Evolutionary conservation across 2,888 invertebrate species (phyloP).

Genomic region (Agrochola lota): DNA sequence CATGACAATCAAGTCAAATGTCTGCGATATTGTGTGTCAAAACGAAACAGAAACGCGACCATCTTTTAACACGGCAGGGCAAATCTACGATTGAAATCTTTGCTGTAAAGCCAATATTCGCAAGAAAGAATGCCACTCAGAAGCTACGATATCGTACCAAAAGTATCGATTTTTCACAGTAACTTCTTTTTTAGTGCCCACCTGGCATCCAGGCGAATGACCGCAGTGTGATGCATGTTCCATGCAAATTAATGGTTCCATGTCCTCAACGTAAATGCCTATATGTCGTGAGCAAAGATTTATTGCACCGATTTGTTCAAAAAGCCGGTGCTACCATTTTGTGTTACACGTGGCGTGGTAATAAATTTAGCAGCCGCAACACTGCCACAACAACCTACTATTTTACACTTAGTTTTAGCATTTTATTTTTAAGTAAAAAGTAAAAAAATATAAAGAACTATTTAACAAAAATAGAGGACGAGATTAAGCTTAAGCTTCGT

Average conservation of each 20-base stretch:
- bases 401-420: background rate
- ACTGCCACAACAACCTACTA: background rate
- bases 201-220: background rate
- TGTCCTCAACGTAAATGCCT: constrained; percentile 1
- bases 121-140: background rate
- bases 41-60: no score
- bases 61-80: no score
- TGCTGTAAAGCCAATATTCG: background rate
- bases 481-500: no score
- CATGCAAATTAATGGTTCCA: constrained; percentile 21
- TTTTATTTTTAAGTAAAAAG: no score
- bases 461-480: background rate
- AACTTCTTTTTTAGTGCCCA: background rate
- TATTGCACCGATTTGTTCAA: constrained; percentile 23
- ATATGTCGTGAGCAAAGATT: constrained; percentile 12
- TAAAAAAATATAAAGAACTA: background rate
- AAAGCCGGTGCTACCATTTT: constrained; percentile 4
- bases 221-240: background rate
- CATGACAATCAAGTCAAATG: no score
- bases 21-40: no score
- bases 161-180: background rate
- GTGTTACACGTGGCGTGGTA: background rate
- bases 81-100: no score
- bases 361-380: constrained; percentile 29
- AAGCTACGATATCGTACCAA: background rate